Percentiles rank a stretch among this genome's conserved stretches.
These are phyloP conservation scores for Notiomystis cincta DNA, from an alignment of 2,113 vertebrate genomes.

Conservation along the genomic window DNA sequence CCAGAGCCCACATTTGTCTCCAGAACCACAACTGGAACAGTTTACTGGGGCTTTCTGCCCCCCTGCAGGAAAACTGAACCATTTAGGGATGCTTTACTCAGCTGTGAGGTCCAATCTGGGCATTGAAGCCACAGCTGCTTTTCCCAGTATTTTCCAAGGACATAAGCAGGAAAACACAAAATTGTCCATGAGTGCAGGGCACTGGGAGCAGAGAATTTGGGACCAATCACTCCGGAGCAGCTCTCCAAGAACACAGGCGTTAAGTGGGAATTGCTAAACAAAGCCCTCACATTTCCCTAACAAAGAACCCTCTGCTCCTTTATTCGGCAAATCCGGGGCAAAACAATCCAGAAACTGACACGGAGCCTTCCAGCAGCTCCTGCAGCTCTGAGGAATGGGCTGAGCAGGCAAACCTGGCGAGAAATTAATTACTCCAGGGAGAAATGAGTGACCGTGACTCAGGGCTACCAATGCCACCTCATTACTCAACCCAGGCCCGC, in stretches of 20 bases:
- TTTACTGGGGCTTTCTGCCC: neutral
- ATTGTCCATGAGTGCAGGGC: neutral
- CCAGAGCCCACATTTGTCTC: neutral
- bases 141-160: neutral
- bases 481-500: neutral
- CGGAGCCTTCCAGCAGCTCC: neutral
- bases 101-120: neutral
- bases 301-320: neutral
- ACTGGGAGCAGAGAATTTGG: neutral
- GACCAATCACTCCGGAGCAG: neutral
- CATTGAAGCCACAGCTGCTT: neutral
- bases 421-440: neutral
- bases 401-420: neutral
- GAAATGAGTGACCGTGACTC: rapidly evolving
- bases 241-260: neutral
- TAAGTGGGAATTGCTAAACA: neutral
- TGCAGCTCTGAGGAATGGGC: neutral
- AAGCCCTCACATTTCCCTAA: neutral
- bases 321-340: neutral
- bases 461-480: neutral
- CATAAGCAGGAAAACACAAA: neutral
- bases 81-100: neutral
- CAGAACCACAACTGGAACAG: neutral
- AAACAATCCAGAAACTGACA: neutral
- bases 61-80: neutral